Evolutionary conservation across 1,140 invertebrate genomes (phyloP), one percentile per base, ranked within the genome.

Genomic region (Magallana ariakensis): DNA sequence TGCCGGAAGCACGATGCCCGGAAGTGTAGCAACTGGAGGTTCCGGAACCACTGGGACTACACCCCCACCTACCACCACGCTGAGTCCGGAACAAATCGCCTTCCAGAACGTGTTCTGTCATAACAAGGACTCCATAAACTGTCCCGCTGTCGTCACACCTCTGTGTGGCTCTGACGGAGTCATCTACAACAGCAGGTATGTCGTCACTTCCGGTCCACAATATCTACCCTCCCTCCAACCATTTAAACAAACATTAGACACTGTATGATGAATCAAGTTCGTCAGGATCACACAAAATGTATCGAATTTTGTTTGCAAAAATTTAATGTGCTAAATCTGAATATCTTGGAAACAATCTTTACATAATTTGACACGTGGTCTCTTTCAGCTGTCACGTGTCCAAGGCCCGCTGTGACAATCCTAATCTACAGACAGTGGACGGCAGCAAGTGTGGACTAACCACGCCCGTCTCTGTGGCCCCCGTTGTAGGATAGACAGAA

Each of bases 21-120:
- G 26, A 8, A 16, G 19, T 46, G 33, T 46, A 1, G 33, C 62
- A 19, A 66, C 62, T 15, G 26, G n/a, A 26, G 26, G n/a, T n/a
- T 8, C 10, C 15, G 13, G 26, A 8, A 16, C 11, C 13, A 83
- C 54, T 56, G 53, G 56, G 46, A 16, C 81, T 19, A 83, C 81
- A 9, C 16, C 53, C n/a, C 54, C 81, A 1, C 19, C 56, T 16
- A 83, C 54, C 8, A 55, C 81, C 54, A 83, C 81, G 4, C n/a
- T 56, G 9, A 57, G 56, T 55, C 81, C 81, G 56, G 46, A 55
- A 11, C n/a, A n/a, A 53, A 19, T 83, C 11, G 54, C 56, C 81
- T 56, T 83, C 19, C 54, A 83, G n/a, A 83, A 83, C 16, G 53
- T 83, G 0, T 83, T 83, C 81, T 83, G 81, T 26, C 55, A n/a